Evolutionary conservation across 2,113 vertebrate genomes (phyloP), one percentile per base, ranked within the genome.

Genomic region (Bothrops jararaca): DNA sequence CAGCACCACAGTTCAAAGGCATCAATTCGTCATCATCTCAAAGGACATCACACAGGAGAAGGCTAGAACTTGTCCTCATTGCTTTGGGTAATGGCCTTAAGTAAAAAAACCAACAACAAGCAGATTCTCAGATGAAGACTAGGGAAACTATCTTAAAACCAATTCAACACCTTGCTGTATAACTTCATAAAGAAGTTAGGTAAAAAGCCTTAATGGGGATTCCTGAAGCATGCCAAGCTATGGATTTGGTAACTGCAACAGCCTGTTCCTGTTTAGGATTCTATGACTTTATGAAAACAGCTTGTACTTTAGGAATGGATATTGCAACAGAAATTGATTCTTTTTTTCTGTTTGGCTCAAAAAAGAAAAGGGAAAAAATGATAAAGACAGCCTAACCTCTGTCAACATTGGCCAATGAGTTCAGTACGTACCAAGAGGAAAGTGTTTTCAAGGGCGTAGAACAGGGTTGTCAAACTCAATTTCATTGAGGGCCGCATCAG

Each of bases 301-400:
- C 90, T 93, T 1, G 0, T 90, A 93, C 93, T 91, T 42, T 86
- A 94, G 95, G 95, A 93, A 96, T 93, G 90, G 94, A 96, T 39
- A 91, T 94, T 95, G 95, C 39, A 91, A 90, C 90, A 96, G 7
- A 64, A 52, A 87, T 12, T 2, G 4, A 1, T 34, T 74, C 26
- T 52, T 74, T 52, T 52, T 20, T 52, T 69, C 15, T 39, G 7
- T 39, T 54, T 54, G 74, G n/a, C 74, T 80, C 34, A 23, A 42
- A 80, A 80, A 80, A 23, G 18, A 20, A 42, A 39, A 80, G 6
- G 26, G 22, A 88, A 91, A 94, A 92, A 94, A 95, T 93, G 89
- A 91, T 96, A 93, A 96, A 88, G 39, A 92, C 93, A 89, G 88
- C 1, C 26, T 92, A 94, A 94, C 96, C 93, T 94, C 95, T 92